Evolutionary conservation across 2,113 vertebrate genomes (phyloP).

Genomic region (Melanotaenia duboulayi): DNA sequence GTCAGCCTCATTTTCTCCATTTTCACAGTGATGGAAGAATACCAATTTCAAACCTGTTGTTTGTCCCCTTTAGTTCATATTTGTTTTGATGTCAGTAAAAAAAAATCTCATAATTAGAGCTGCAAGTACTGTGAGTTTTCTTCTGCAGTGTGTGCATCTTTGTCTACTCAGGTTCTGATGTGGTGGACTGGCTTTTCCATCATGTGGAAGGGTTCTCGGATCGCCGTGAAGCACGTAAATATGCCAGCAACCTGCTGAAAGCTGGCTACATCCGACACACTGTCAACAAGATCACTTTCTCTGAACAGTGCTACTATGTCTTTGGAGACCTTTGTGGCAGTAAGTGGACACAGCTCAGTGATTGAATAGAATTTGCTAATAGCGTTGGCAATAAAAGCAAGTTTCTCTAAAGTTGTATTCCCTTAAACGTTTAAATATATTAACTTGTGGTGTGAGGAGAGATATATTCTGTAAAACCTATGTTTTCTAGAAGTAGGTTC

Average conservation of each 20-base stretch:
- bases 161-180: constrained; percentile 90
- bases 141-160: neutral
- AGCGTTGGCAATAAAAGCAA: neutral
- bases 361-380: neutral
- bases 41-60: too few relatives aligned
- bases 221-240: constrained; percentile 95
- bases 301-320: constrained; percentile 98
- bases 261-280: constrained; percentile 98
- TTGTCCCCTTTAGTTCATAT: too few relatives aligned
- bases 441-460: too few relatives aligned
- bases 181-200: constrained; percentile 98
- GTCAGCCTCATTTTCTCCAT: neutral
- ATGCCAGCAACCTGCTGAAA: constrained; percentile 98
- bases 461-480: neutral
- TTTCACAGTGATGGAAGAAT: too few relatives aligned
- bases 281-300: constrained; percentile 99
- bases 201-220: constrained; percentile 97
- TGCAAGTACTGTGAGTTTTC: neutral
- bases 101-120: neutral
- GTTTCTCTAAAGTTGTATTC: neutral
- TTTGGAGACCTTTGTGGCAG: constrained; percentile 84
- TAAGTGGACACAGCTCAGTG: constrained; percentile 55
- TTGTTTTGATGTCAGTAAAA: neutral
- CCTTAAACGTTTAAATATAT: neutral
- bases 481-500: neutral